Evolutionary conservation across 2,888 invertebrate genomes (phyloP), one percentile per base, ranked within the genome.

Genomic region (Sabatieria punctata): DNA sequence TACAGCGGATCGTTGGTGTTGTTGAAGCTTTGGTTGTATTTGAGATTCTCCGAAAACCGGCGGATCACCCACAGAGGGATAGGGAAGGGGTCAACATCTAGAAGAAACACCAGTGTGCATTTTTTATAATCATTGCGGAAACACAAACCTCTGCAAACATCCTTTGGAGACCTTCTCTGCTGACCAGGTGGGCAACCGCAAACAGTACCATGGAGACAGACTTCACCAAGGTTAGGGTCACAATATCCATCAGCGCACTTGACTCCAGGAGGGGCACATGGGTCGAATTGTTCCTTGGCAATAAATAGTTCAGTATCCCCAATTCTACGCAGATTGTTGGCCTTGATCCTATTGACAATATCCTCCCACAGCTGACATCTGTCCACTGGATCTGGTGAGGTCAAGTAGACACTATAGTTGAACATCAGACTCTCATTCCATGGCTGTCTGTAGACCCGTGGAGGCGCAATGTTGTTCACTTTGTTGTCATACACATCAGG

Each of bases 331-430:
- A n/a, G n/a, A n/a, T n/a, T n/a, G n/a, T n/a, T n/a, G n/a, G n/a
- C n/a, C n/a, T n/a, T n/a, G n/a, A n/a, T n/a, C n/a, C n/a, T n/a
- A n/a, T n/a, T n/a, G n/a, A n/a, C n/a, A n/a, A n/a, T n/a, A n/a
- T n/a, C n/a, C n/a, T 36, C 11, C n/a, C 46, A 15, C 24, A 30
- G 11, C 4, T 36, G 19, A 13, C 36, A 35, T 22, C 6, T 19
- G 46, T 48, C 27, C n/a, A 26, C 26, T 6, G 23, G 38, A 22
- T 24, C 45, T 4, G 22, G 23, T 11, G 38, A 13, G 2, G 21
- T 39, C 18, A 46, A 19, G 40, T 44, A 46, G 19, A 48, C 45
- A 8, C 35, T 36, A 30, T 33, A 48, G n/a, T 48, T 48, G 48
- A 48, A 48, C 39, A 35, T 15, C 21, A 48, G 41, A 21, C 48